These are phyloP conservation scores for Eupithecia insigniata DNA, from an alignment of 2,888 invertebrate species.

Conservation along the genomic window DNA sequence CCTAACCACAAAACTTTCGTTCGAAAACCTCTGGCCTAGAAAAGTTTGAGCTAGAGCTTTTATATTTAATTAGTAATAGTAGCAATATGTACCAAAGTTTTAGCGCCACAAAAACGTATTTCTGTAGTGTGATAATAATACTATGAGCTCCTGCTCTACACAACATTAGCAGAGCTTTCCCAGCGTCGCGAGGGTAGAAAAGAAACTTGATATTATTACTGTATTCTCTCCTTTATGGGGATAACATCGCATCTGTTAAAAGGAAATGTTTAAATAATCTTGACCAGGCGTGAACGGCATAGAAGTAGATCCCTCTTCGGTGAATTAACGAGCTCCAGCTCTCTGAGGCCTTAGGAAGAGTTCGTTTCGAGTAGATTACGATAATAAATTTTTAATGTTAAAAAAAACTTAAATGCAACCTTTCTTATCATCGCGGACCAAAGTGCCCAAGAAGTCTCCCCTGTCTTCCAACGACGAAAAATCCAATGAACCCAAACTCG, in stretches of 20 bases:
- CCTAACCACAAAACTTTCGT: background rate
- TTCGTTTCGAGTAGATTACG: background rate
- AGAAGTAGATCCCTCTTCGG: background rate
- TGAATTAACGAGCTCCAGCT: background rate
- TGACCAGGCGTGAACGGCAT: background rate
- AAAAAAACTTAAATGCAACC: too few relatives aligned
- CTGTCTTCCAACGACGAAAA: too few relatives aligned
- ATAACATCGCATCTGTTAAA: conserved; percentile 18
- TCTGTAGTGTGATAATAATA: background rate
- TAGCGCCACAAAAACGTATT: background rate
- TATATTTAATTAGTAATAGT: background rate
- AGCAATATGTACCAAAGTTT: too few relatives aligned
- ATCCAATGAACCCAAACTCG: too few relatives aligned
- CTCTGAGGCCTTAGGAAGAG: background rate
- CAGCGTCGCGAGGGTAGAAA: conserved; percentile 47
- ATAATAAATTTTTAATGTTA: too few relatives aligned
- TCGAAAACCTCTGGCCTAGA: background rate
- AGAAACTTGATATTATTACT: conserved; percentile 60
- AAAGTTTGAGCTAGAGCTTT: background rate
- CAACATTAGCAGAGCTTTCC: conserved; percentile 59
- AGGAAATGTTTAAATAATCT: conserved; percentile 13
- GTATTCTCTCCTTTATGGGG: conserved; percentile 43
- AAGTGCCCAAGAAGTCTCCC: too few relatives aligned
- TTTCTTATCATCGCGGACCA: too few relatives aligned
- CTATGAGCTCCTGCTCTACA: conserved; percentile 47